phyloP scores from a whole-genome alignment of 2,888 invertebrate genomes.

The Cephus spinipes region DNA sequence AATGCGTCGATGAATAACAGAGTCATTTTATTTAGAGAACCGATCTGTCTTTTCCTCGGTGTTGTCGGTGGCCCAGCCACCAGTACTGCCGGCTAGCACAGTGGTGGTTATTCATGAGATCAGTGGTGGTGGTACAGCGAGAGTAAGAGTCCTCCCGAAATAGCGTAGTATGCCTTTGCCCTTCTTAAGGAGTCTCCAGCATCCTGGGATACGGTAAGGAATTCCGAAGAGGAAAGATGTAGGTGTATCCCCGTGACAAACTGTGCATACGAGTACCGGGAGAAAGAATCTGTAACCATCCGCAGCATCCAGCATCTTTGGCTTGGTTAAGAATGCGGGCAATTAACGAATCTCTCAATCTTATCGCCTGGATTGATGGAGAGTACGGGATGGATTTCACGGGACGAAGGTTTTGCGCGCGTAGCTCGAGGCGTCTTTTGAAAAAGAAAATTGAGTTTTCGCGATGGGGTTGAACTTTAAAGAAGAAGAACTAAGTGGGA shows the following conservation, averaged over 20 bases:
- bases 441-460: background rate
- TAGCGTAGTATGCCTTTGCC: constrained; percentile 43
- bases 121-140: constrained; percentile 2
- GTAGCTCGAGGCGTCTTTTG: constrained; percentile 4
- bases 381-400: constrained; percentile 34
- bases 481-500: constrained; percentile 10
- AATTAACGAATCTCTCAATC: constrained; percentile 54
- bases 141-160: constrained; percentile 35
- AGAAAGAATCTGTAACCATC: background rate
- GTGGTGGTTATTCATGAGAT: background rate
- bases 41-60: constrained; percentile 61
- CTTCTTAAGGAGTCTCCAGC: constrained; percentile 34
- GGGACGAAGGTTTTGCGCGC: constrained; percentile 17
- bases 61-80: constrained; percentile 42
- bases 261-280: background rate
- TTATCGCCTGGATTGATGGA: constrained; percentile 42
- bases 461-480: background rate
- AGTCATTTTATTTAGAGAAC: constrained; percentile 66
- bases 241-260: background rate
- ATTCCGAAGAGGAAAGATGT: background rate
- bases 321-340: constrained; percentile 37
- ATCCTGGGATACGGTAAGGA: background rate
- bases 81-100: constrained; percentile 10
- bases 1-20: constrained; percentile 66
- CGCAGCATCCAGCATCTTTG: background rate